These are phyloP conservation scores for Aricia artaxerxes DNA, from an alignment of 2,888 invertebrate genomes.

Conservation along the genomic window DNA sequence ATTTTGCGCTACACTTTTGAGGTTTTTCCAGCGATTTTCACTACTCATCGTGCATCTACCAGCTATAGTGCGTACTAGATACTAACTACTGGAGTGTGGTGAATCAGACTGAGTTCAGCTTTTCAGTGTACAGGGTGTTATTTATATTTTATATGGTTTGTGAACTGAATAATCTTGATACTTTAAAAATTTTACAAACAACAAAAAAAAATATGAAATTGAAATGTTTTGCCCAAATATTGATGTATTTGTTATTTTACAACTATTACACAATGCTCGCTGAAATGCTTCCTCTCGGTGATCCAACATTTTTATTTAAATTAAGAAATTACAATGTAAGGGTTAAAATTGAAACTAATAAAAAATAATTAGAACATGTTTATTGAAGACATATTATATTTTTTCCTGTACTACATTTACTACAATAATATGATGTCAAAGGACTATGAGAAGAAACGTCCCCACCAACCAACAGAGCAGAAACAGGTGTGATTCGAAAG, in stretches of 20 bases:
- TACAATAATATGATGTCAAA: too few species aligned
- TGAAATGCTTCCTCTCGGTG: not conserved
- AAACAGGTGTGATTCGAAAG: too few species aligned
- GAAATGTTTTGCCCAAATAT: too few species aligned
- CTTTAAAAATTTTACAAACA: constrained; percentile 36
- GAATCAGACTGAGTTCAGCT: constrained; percentile 42
- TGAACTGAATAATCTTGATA: constrained; percentile 46
- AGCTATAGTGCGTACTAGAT: constrained; percentile 30
- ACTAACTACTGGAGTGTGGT: constrained; percentile 36
- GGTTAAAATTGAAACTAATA: not conserved
- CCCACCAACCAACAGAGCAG: too few species aligned
- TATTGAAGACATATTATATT: too few species aligned
- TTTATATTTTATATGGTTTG: constrained; percentile 43
- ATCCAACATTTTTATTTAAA: not conserved
- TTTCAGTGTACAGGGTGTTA: constrained; percentile 28
- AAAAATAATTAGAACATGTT: too few species aligned
- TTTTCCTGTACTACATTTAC: too few species aligned
- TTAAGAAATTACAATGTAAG: not conserved
- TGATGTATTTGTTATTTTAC: too few species aligned
- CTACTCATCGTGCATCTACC: constrained; percentile 53
- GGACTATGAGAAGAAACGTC: too few species aligned
- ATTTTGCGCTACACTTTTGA: constrained; percentile 57
- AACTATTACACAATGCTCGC: not conserved
- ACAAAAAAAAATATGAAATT: not conserved
- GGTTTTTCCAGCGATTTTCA: constrained; percentile 63